phyloP scores from a whole-genome alignment of 2,797 vertebrate genomes.

The Cheirogaleus major region DNA sequence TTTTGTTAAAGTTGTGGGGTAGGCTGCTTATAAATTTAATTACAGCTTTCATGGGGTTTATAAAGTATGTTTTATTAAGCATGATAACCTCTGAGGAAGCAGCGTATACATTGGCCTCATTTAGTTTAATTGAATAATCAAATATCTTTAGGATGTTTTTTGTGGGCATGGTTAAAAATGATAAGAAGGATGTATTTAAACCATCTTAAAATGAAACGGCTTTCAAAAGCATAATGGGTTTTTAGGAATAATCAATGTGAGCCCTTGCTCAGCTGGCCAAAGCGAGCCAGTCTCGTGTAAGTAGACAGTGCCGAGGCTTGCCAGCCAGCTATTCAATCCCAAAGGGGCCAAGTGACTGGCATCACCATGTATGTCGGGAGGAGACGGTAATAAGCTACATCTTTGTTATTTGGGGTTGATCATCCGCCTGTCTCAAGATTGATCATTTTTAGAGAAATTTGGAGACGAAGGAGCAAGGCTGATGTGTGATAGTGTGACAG shows the following conservation, averaged over 20 bases:
- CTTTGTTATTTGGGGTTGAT: background rate
- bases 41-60: constrained; percentile 79
- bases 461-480: background rate
- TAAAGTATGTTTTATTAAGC: constrained; percentile 84
- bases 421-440: background rate
- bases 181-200: constrained; percentile 73
- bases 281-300: background rate
- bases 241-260: constrained; percentile 70
- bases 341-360: background rate
- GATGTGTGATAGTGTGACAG: background rate
- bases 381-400: background rate
- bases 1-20: constrained; percentile 83
- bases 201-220: background rate
- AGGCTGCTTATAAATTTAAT: constrained; percentile 83
- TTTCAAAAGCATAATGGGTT: constrained; percentile 76
- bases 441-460: background rate
- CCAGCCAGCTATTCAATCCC: background rate
- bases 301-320: background rate
- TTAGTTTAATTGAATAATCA: constrained; percentile 77
- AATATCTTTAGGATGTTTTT: constrained; percentile 77
- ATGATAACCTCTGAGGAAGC: constrained; percentile 74
- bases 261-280: background rate
- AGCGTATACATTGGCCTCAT: constrained; percentile 37
- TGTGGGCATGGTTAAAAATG: constrained; percentile 79
- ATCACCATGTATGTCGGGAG: background rate